Evolutionary conservation across 2,113 vertebrate genomes (phyloP).

Genomic region (Myxocyprinus asiaticus): DNA sequence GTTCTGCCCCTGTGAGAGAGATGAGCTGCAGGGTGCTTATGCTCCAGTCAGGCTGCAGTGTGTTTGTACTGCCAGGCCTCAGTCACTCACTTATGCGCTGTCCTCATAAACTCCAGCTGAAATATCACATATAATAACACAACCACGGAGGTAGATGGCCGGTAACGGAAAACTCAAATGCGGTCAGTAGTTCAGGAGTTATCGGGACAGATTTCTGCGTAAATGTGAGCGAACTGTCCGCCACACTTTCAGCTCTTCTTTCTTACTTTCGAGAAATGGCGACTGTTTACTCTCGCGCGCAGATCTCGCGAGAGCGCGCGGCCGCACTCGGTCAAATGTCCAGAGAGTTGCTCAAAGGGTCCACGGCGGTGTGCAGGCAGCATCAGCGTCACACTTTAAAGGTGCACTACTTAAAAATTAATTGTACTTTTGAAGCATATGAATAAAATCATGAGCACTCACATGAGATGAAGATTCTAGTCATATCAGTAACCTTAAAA

Average conservation of each 20-base stretch:
- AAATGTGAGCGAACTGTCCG: slow-evolving; percentile 1
- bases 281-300: slow-evolving; percentile 59
- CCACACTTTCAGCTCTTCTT: slow-evolving; percentile 25
- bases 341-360: neutral
- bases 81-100: neutral
- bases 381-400: too few relatives aligned
- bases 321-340: neutral
- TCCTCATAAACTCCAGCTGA: neutral
- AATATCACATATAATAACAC: neutral
- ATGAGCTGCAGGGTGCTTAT: neutral
- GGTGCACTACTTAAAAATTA: too few relatives aligned
- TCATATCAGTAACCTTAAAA: too few relatives aligned
- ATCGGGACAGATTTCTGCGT: neutral
- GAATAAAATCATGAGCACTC: too few relatives aligned
- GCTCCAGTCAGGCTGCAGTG: neutral
- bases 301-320: slow-evolving; percentile 59
- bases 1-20: slow-evolving; percentile 41
- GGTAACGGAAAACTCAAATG: too few relatives aligned
- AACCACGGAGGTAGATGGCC: neutral
- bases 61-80: slow-evolving; percentile 14
- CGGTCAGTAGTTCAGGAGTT: neutral
- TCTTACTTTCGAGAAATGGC: slow-evolving; percentile 70
- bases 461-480: too few relatives aligned
- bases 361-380: too few relatives aligned
- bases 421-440: too few relatives aligned